phyloP scores from a whole-genome alignment of 2,113 vertebrate genomes.

The Sisor rabdophorus region DNA sequence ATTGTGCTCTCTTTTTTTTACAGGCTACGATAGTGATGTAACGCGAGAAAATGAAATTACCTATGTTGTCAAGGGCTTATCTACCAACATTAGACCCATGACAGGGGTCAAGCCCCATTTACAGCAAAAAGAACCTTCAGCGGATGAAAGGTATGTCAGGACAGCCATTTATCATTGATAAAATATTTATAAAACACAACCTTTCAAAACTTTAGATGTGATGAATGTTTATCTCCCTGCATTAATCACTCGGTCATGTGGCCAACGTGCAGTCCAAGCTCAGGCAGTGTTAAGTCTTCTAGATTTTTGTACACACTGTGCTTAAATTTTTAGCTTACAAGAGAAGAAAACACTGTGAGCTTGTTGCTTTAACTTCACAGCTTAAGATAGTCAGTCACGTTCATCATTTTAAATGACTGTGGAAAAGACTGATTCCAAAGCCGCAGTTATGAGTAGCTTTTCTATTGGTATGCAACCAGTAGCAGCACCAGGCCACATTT shows the following conservation, averaged over 20 bases:
- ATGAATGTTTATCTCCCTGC: neutral
- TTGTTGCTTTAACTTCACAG: too few species aligned
- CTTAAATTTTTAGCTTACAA: neutral
- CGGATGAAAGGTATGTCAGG: conserved; percentile 86
- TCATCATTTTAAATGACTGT: too few species aligned
- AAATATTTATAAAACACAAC: neutral
- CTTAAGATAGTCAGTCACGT: too few species aligned
- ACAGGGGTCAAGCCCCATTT: conserved; percentile 92
- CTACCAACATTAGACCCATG: conserved; percentile 90
- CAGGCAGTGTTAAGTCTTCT: neutral
- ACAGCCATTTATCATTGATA: neutral
- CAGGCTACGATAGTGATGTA: conserved; percentile 97
- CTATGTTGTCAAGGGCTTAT: conserved; percentile 98
- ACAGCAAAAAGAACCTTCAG: conserved; percentile 90
- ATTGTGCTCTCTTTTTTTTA: conserved; percentile 13
- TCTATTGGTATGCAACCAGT: too few species aligned
- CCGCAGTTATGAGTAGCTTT: too few species aligned
- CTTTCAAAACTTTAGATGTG: neutral
- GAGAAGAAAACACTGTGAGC: neutral
- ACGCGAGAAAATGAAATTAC: conserved; percentile 93
- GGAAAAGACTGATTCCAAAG: too few species aligned
- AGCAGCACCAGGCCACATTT: too few species aligned
- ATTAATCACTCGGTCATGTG: neutral
- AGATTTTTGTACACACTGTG: neutral
- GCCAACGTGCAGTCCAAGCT: neutral